Evolutionary conservation across 2,113 vertebrate genomes (phyloP).

Genomic region (Noturus placidus): DNA sequence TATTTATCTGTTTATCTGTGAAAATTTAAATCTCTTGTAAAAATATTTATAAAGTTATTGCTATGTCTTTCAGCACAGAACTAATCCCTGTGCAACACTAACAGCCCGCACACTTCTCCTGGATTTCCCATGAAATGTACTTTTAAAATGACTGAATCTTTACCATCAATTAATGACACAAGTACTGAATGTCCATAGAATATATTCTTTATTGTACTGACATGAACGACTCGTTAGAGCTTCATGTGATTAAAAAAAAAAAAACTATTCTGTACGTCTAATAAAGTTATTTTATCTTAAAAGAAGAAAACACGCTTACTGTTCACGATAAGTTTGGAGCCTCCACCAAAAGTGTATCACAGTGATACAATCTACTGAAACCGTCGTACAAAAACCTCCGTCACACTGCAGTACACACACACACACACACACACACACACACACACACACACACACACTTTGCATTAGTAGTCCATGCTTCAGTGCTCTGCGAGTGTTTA

Average conservation of each 20-base stretch:
- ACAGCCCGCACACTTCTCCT: neutral
- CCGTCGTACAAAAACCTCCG: constrained; percentile 7
- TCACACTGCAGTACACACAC: neutral
- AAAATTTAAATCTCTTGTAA: neutral
- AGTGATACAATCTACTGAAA: constrained; percentile 5
- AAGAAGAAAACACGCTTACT: neutral
- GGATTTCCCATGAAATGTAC: too few species aligned
- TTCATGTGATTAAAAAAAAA: too few species aligned
- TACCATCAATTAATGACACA: too few species aligned
- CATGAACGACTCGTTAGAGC: too few species aligned
- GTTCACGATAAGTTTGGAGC: neutral
- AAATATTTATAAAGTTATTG: too few species aligned
- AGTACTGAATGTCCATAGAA: too few species aligned
- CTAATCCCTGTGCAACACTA: neutral
- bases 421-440: constrained; percentile 36
- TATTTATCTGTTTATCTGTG: neutral
- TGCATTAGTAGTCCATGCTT: neutral
- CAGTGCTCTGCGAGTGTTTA: too few species aligned
- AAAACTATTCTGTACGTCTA: too few species aligned
- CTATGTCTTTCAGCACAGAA: neutral
- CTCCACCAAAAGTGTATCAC: constrained; percentile 12
- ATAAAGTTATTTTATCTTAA: neutral
- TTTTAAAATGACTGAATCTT: too few species aligned
- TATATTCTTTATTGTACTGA: too few species aligned
- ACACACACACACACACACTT: too few species aligned